phyloP scores from a whole-genome alignment of 2,797 vertebrate species.

The Brachyrhaphis roseni region DNA sequence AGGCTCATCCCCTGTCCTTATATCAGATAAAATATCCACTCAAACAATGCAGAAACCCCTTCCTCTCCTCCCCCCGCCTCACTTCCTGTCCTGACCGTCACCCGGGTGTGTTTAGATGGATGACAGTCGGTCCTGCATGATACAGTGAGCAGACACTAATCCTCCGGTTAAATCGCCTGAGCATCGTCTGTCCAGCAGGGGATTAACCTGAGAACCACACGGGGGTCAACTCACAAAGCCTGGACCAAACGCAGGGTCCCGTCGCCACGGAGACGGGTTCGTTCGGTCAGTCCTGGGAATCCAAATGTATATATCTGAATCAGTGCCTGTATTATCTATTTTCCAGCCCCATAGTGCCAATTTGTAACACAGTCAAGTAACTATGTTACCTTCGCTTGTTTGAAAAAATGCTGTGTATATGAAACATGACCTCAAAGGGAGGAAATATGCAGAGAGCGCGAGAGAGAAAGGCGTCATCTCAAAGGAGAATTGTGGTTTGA shows the following conservation, averaged over 20 bases:
- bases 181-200: constrained; percentile 39
- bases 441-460: background rate
- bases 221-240: constrained; percentile 5
- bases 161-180: constrained; percentile 50
- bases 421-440: background rate
- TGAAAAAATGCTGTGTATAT: background rate
- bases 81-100: background rate
- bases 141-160: constrained; percentile 39
- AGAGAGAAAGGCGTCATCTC: background rate
- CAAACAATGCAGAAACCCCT: background rate
- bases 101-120: constrained; percentile 8
- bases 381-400: too few relatives aligned
- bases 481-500: background rate
- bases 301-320: too few relatives aligned
- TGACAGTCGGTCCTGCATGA: constrained; percentile 26
- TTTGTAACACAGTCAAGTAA: too few relatives aligned
- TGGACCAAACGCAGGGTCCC: constrained; percentile 1
- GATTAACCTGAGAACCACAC: constrained; percentile 52
- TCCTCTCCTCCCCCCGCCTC: background rate
- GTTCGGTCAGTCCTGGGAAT: background rate
- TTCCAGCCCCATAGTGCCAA: too few relatives aligned
- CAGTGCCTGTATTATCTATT: too few relatives aligned
- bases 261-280: too few relatives aligned
- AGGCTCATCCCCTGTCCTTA: background rate
- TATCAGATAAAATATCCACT: background rate